Conservation (phyloP, 1,140 invertebrate genomes). For the Drosophila yakuba region DNA sequence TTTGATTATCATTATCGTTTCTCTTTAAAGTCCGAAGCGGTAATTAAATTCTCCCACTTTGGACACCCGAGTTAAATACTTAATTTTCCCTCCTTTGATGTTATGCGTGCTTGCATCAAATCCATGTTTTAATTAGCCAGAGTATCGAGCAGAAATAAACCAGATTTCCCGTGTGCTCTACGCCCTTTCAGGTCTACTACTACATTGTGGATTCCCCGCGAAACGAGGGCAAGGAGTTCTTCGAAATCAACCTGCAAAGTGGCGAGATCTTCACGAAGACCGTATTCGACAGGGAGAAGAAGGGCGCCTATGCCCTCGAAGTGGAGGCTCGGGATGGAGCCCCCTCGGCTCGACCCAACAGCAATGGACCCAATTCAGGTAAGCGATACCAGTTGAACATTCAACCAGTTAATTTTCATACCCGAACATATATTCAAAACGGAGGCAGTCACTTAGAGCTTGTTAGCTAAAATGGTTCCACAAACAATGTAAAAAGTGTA, state of each 20-base stretch:
- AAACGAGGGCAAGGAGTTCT: constrained; percentile 97
- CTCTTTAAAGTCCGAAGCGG: constrained; percentile 58
- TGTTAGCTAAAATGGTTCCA: too few species aligned
- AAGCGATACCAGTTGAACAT: constrained; percentile 77
- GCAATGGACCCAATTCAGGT: constrained; percentile 96
- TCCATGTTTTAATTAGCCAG: constrained; percentile 39
- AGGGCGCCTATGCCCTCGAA: constrained; percentile 96
- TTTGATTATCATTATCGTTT: constrained; percentile 68
- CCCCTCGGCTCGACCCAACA: constrained; percentile 95
- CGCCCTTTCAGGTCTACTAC: constrained; percentile 91
- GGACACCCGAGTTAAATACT: constrained; percentile 31
- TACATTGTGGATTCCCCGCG: constrained; percentile 95
- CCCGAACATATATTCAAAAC: background rate
- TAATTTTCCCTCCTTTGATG: constrained; percentile 36
- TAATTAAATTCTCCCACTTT: constrained; percentile 49
- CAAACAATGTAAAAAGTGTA: background rate
- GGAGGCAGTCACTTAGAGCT: too few species aligned
- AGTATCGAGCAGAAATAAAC: constrained; percentile 32
- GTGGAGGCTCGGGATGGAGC: constrained; percentile 97
- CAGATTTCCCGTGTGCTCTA: constrained; percentile 1
- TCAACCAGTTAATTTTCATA: background rate
- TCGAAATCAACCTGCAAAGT: constrained; percentile 96
- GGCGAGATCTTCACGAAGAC: constrained; percentile 97
- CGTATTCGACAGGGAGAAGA: constrained; percentile 97
- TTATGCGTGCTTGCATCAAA: constrained; percentile 7